These are phyloP conservation scores for Xiphydria camelus DNA, from an alignment of 2,888 invertebrate genomes.

Conservation along the genomic window DNA sequence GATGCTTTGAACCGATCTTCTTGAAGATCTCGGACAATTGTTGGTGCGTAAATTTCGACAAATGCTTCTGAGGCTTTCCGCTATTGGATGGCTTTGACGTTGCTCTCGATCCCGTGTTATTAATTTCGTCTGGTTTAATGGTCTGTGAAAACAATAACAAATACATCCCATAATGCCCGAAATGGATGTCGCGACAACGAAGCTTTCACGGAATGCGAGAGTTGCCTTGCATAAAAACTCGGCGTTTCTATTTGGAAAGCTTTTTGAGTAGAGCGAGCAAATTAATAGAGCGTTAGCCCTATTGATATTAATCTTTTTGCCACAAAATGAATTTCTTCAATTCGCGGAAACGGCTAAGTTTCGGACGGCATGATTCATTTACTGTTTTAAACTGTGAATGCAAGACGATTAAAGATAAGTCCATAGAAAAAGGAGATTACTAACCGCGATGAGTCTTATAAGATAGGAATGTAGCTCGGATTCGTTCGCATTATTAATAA, in stretches of 20 bases:
- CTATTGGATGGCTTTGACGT: slow-evolving; percentile 39
- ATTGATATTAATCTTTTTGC: too few relatives aligned
- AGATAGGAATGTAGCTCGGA: slow-evolving; percentile 88
- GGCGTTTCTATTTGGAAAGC: too few relatives aligned
- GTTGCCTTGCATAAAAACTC: too few relatives aligned
- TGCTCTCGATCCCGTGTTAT: slow-evolving; percentile 36
- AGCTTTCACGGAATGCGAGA: too few relatives aligned
- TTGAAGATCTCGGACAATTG: slow-evolving; percentile 87
- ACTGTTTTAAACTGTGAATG: too few relatives aligned
- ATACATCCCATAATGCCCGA: too few relatives aligned
- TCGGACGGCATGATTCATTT: too few relatives aligned
- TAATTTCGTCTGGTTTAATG: slow-evolving; percentile 59
- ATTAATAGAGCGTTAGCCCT: too few relatives aligned
- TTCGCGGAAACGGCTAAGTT: too few relatives aligned
- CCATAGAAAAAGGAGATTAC: slow-evolving; percentile 22
- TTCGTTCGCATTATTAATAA: slow-evolving; percentile 76
- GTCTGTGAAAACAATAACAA: slow-evolving; percentile 46
- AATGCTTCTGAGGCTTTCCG: slow-evolving; percentile 59
- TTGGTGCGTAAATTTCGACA: slow-evolving; percentile 82
- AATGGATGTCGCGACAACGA: too few relatives aligned
- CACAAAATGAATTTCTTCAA: slow-evolving; percentile 1
- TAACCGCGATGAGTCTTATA: slow-evolving; percentile 77
- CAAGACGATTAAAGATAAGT: too few relatives aligned
- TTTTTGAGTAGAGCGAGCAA: too few relatives aligned
- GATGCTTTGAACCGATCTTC: slow-evolving; percentile 87